Conservation (phyloP, 2,888 invertebrate genomes). For the Stictocephala bisonia region DNA sequence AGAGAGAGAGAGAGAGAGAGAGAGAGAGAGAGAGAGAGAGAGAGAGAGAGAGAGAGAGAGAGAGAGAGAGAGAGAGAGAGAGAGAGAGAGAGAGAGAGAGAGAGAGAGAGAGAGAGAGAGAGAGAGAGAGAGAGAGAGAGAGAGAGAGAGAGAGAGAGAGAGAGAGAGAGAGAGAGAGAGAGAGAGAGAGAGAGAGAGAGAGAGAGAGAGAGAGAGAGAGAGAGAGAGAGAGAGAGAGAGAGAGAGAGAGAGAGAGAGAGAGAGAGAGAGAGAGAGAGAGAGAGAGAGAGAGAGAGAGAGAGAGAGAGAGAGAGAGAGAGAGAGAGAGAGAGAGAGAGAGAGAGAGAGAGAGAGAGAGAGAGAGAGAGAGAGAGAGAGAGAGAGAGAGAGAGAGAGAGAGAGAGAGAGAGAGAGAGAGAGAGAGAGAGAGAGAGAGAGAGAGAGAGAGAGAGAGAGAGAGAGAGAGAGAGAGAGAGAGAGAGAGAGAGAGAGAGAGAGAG, state of each 20-base stretch:
- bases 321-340: not conserved
- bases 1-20: slow-evolving; percentile 28
- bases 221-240: not conserved
- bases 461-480: not conserved
- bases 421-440: not conserved
- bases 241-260: not conserved
- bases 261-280: slow-evolving; percentile 22
- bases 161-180: not conserved
- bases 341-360: not conserved
- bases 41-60: slow-evolving; percentile 37
- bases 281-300: slow-evolving; percentile 36
- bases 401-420: slow-evolving; percentile 23
- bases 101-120: no score
- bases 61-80: slow-evolving; percentile 19
- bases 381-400: slow-evolving; percentile 19
- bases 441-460: not conserved
- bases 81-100: slow-evolving; percentile 24
- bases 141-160: slow-evolving; percentile 7
- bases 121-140: slow-evolving; percentile 14
- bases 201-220: slow-evolving; percentile 6
- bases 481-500: not conserved
- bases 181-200: slow-evolving; percentile 1
- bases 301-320: slow-evolving; percentile 16
- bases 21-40: slow-evolving; percentile 28
- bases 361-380: not conserved